Evolutionary conservation across 1,140 invertebrate species (phyloP).

Genomic region (Eurosta solidaginis): DNA sequence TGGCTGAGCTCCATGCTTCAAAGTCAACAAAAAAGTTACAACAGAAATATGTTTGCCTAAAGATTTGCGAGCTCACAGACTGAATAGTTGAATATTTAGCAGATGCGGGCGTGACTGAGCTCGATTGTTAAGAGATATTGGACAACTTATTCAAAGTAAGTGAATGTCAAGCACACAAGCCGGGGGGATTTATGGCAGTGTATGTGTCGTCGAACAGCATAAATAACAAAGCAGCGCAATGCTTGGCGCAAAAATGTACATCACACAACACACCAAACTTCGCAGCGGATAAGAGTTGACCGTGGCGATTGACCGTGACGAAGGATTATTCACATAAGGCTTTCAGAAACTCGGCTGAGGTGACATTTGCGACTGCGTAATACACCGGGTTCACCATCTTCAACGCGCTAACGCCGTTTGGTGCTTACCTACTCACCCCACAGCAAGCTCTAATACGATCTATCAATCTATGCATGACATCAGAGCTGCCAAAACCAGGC

Average conservation of each 20-base stretch:
- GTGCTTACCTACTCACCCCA: background rate
- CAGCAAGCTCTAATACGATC: background rate
- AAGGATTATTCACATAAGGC: too few species aligned
- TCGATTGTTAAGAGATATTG: too few species aligned
- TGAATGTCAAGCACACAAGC: too few species aligned
- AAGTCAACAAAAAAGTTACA: background rate
- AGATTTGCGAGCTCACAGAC: background rate
- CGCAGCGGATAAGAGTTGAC: background rate
- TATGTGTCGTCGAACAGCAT: background rate
- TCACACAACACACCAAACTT: background rate
- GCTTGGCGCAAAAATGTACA: too few species aligned
- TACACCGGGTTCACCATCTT: too few species aligned
- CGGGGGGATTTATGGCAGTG: too few species aligned
- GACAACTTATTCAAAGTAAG: too few species aligned
- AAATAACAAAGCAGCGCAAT: background rate
- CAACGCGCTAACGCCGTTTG: background rate
- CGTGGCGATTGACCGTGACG: too few species aligned
- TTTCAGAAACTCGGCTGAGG: too few species aligned
- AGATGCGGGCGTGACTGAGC: background rate
- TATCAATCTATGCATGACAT: background rate
- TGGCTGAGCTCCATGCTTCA: background rate
- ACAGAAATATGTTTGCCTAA: background rate
- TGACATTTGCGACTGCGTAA: too few species aligned
- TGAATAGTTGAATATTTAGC: conserved; percentile 25
- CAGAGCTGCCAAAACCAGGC: background rate